These are phyloP conservation scores for Amitus sp. DNA, from an alignment of 2,888 invertebrate genomes.

Conservation along the genomic window DNA sequence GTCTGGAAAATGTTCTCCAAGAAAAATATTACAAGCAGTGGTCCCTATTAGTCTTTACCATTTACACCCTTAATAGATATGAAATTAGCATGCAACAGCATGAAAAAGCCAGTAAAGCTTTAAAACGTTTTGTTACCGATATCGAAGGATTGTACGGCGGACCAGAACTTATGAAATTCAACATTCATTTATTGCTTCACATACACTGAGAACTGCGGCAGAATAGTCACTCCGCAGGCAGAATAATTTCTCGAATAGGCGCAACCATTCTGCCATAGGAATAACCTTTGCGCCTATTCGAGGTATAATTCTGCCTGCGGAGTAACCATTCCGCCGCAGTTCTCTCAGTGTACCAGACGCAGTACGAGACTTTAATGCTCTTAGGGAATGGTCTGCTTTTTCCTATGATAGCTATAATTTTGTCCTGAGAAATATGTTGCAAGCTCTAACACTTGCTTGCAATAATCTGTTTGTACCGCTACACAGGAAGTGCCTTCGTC, in stretches of 20 bases:
- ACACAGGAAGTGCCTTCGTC: too few species aligned
- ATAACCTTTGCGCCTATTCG: too few species aligned
- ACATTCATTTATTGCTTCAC: conserved; percentile 16
- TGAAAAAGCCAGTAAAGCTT: neutral
- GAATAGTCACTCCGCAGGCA: too few species aligned
- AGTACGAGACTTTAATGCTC: conserved; percentile 11
- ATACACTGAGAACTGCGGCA: too few species aligned
- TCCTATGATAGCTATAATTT: conserved; percentile 10
- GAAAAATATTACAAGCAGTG: conserved; percentile 7
- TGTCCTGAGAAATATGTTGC: neutral
- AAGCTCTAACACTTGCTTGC: too few species aligned
- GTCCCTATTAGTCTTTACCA: conserved; percentile 9
- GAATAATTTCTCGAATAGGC: too few species aligned
- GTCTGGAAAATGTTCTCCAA: conserved; percentile 3
- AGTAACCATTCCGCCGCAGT: too few species aligned
- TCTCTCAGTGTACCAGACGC: too few species aligned
- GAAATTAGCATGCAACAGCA: too few species aligned
- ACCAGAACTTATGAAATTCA: conserved; percentile 17
- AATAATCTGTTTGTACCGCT: too few species aligned
- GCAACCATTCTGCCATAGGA: too few species aligned
- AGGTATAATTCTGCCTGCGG: too few species aligned
- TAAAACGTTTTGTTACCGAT: conserved; percentile 4
- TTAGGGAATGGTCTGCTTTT: conserved; percentile 17
- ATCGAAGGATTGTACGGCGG: conserved; percentile 8
- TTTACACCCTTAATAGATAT: neutral